These are phyloP conservation scores for Pterostichus niger DNA, from an alignment of 2,888 invertebrate genomes.

Conservation along the genomic window DNA sequence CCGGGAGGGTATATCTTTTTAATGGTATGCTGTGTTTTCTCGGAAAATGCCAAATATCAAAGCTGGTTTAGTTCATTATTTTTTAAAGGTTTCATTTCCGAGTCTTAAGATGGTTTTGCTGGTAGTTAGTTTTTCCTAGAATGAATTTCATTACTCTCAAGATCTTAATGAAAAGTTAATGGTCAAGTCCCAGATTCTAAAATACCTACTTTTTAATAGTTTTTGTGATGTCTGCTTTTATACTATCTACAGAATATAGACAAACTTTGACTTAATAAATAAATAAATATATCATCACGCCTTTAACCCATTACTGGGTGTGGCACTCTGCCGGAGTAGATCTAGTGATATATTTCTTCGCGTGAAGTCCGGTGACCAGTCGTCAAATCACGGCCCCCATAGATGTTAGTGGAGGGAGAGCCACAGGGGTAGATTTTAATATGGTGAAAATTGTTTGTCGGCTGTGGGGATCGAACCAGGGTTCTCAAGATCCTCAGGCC, in stretches of 20 bases:
- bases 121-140: slow-evolving; percentile 18
- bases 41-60: slow-evolving; percentile 22
- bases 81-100: slow-evolving; percentile 35
- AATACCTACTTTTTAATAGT: not conserved
- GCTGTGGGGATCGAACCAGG: no score
- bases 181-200: not conserved
- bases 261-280: no score
- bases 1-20: slow-evolving; percentile 33
- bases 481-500: no score
- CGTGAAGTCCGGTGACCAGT: no score
- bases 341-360: no score
- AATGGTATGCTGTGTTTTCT: slow-evolving; percentile 24
- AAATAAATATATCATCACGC: no score
- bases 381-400: no score
- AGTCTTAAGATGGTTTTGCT: not conserved
- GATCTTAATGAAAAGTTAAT: slow-evolving; percentile 16
- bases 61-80: slow-evolving; percentile 44
- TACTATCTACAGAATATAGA: not conserved
- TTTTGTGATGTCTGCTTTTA: not conserved
- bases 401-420: no score
- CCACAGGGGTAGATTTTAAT: no score
- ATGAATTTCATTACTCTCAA: slow-evolving; percentile 14
- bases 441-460: no score
- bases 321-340: no score
- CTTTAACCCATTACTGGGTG: no score